Base-by-base conservation (phyloP, 2,888 invertebrate genomes). In the Camponotus fellah region DNA sequence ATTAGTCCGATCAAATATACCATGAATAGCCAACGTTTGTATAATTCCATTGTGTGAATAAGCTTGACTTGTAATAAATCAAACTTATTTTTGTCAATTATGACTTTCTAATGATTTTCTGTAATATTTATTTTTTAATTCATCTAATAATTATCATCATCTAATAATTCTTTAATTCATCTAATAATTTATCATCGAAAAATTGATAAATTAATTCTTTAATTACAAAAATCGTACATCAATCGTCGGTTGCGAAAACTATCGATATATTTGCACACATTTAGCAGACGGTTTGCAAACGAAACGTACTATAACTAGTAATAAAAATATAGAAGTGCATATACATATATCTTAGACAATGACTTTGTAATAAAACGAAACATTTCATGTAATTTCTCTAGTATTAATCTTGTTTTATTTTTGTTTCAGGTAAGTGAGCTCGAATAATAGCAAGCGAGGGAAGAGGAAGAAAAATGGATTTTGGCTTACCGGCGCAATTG, bases 1-100 rank as follows among this genome's bases (percentile, higher is more conserved):
- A 89, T 89, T 88, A 87, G 56, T 68, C 56, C 74, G 82, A 81
- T 84, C 83, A 74, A 76, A 79, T 72, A 69, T 84, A 79, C 34
- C 17, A 86, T 71, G 83, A 88, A 86, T 82, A 46, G 34, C 14
- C 21, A 34, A 60, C 37, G 5, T 71, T 71, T 71, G 43, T 34
- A 71, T 71, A 46, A 80, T 80, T 71, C 46, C 60, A 60, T 71
- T 80, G 79, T 80, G 79, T 80, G 60, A 37, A 21, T 10, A 1
- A 34, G 26, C 32, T 77, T n/a, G 14, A 68, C 32, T 12, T 5
- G n/a, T 12, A 9, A 60, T 56, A 56, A 17, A 46, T 37, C 3
- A 8, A 14, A 9, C 3, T 71, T 83, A 69, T 58, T 83, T 83
- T 65, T 53, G 9, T 14, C 8, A 32, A 66, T 46, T 12, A 12